A percentile compares a stretch with the other conserved stretches of the same genome.
phyloP scores from a whole-genome alignment of 2,888 invertebrate species.

The Clusia tigrina region DNA sequence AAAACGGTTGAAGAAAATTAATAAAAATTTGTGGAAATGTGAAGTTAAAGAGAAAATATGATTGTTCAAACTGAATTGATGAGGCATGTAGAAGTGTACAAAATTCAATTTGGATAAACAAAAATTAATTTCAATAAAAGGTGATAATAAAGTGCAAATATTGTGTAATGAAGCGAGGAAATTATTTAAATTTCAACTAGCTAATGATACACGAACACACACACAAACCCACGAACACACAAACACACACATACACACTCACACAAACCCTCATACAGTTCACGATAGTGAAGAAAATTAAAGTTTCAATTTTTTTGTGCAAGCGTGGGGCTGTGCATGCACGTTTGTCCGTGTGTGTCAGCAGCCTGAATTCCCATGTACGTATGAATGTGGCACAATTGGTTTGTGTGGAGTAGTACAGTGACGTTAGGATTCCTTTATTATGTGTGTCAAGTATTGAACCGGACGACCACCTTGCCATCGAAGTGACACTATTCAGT shows the following conservation, averaged over 20 bases:
- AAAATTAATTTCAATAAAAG: constrained; percentile 17
- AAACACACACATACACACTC: not conserved
- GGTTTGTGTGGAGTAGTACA: not conserved
- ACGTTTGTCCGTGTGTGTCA: constrained; percentile 14
- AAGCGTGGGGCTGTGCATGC: constrained; percentile 13
- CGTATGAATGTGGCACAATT: not conserved
- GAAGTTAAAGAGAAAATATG: not conserved
- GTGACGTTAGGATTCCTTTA: not conserved
- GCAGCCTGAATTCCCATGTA: not conserved
- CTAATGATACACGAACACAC: not conserved
- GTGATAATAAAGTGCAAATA: constrained; percentile 36
- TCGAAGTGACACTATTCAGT: no score
- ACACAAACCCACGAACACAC: not conserved
- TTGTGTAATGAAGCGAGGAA: constrained; percentile 53
- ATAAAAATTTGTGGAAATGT: constrained; percentile 14
- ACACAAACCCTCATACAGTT: constrained; percentile 20
- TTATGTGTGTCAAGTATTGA: constrained; percentile 5
- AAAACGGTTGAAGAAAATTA: constrained; percentile 27
- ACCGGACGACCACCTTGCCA: no score
- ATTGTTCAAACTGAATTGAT: not conserved
- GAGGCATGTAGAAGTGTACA: not conserved
- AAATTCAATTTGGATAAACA: constrained; percentile 11
- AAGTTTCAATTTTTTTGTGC: constrained; percentile 9
- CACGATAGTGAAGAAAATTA: constrained; percentile 9
- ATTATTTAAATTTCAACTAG: constrained; percentile 27